Percentiles rank a stretch among this genome's conserved stretches.
Evolutionary conservation across 1,140 invertebrate species (phyloP).

Genomic region (Neodiprion pinetum): DNA sequence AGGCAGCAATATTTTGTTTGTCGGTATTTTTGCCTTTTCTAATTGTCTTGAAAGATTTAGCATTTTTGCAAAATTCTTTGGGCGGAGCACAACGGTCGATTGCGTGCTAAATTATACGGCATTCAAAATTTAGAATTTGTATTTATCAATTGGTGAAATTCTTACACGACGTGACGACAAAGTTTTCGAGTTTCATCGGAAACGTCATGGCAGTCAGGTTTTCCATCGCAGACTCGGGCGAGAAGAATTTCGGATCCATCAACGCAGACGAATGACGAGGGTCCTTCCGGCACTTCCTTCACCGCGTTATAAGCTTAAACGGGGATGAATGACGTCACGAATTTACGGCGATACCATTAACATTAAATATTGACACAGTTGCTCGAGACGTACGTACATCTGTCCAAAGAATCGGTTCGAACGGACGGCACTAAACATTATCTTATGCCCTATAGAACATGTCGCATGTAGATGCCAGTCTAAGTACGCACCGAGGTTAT

Average conservation of each 20-base stretch:
- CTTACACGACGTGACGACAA: conserved; percentile 44
- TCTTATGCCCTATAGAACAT: no score
- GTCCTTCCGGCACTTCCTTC: neutral
- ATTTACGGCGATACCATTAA: neutral
- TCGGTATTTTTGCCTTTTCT: no score
- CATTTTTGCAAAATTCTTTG: no score
- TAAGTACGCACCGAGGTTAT: neutral
- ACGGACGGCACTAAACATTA: neutral
- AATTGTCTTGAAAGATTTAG: no score
- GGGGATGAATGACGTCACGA: neutral
- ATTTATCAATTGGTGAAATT: neutral
- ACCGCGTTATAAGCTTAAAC: neutral
- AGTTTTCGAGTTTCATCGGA: conserved; percentile 70
- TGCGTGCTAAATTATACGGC: no score
- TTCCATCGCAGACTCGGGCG: conserved; percentile 74
- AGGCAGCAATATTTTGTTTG: neutral
- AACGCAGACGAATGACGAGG: conserved; percentile 34
- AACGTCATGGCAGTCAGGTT: conserved; percentile 78
- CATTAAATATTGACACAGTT: conserved; percentile 11
- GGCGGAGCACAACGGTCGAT: no score
- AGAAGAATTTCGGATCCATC: conserved; percentile 59
- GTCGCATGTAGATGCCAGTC: neutral
- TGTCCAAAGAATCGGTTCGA: conserved; percentile 12
- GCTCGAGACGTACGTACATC: neutral
- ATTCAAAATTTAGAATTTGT: no score